Base-by-base conservation (phyloP, 2,888 invertebrate genomes). In the Acrocyrtus sp. region DNA sequence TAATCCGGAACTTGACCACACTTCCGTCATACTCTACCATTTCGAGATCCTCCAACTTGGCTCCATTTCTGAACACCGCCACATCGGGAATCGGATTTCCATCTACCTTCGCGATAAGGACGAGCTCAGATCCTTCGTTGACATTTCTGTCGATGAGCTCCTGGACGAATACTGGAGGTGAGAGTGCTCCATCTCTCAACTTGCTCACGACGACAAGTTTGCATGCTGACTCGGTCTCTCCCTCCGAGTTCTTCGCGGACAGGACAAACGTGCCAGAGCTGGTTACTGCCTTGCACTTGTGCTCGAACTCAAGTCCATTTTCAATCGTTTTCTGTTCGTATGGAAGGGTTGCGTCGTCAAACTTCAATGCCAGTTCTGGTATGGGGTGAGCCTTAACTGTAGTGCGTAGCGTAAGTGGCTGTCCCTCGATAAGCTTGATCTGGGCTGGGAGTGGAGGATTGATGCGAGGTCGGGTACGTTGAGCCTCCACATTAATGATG, bases 331-430 rank as follows among this genome's bases (percentile, higher is more conserved):
- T 34, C 39, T 61, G 61, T 17, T 61, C 61, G 50, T 50, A 61
- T 22, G 26, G 24, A 1, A 50, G n/a, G 1, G 27, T 4, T 1
- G 50, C 34, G 61, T 61, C 61, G 0, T 61, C 61, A 17, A 61
- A 50, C 34, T 48, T 90, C 94, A 94, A 94, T 62, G 87, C 85
- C 10, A 92, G 90, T 53, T 91, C 90, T 0, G 95, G 95, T 70
- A 93, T 87, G 0, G 95, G 95, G 87, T 95, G 95, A 34, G 93
- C 94, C 39, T 88, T 87, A 83, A 92, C 90, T 19, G 91, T 90
- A 57, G 90, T 92, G 17, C 89, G 88, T 39, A 95, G 84, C 0
- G 85, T 81, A 39, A 94, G 84, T 0, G 92, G 90, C 82, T 92
- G 89, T 1, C 95, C 96, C 84, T 96, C 96, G 82, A 95, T 94